Conservation (phyloP, 2,113 vertebrate species). For the Tupaia chinensis region DNA sequence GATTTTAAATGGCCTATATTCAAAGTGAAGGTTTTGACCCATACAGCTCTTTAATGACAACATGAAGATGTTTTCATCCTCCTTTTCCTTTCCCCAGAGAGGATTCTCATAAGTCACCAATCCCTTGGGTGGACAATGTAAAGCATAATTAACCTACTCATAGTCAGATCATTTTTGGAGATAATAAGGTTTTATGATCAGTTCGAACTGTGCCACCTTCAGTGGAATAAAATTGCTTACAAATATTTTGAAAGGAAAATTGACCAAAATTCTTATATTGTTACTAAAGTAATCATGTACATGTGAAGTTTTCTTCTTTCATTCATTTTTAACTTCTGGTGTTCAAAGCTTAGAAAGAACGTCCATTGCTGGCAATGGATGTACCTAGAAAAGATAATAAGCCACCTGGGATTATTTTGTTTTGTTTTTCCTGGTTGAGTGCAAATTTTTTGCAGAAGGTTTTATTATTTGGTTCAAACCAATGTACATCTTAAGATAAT, state of each 20-base stretch:
- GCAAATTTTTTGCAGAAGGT: constrained; percentile 69
- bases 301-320: constrained; percentile 65
- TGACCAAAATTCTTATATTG: constrained; percentile 59
- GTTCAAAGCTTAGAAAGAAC: constrained; percentile 69
- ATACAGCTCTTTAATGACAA: neutral
- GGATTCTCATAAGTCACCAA: neutral
- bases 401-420: neutral
- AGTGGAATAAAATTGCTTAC: constrained; percentile 66
- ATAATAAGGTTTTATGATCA: neutral
- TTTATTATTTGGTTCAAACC: constrained; percentile 80
- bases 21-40: neutral
- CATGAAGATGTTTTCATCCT: neutral
- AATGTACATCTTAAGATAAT: constrained; percentile 71
- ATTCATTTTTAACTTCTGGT: constrained; percentile 62
- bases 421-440: neutral
- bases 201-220: neutral
- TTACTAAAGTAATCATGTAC: constrained; percentile 66
- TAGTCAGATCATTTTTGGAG: constrained; percentile 6
- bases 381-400: constrained; percentile 63
- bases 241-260: constrained; percentile 71
- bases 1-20: neutral
- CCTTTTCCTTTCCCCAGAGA: neutral
- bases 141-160: neutral
- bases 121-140: neutral
- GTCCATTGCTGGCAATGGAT: constrained; percentile 65